phyloP scores from a whole-genome alignment of 2,113 vertebrate species.

The Apodemus speciosus region DNA sequence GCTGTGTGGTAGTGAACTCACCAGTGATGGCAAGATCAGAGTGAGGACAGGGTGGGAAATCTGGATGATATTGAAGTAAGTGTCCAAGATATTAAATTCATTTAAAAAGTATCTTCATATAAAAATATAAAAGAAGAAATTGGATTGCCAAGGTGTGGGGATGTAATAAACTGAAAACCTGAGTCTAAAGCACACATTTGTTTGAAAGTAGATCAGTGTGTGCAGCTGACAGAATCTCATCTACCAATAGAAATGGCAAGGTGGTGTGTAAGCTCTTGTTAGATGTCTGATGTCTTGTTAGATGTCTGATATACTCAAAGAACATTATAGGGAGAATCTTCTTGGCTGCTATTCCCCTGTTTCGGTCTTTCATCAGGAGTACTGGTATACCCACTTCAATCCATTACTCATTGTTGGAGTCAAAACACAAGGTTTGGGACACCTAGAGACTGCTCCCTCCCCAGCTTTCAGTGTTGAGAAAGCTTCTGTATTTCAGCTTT shows the following conservation, averaged over 20 bases:
- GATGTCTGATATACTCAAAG: not conserved
- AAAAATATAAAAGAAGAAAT: constrained; percentile 52
- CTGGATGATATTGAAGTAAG: constrained; percentile 58
- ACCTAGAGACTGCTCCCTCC: not conserved
- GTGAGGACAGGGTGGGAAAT: constrained; percentile 73
- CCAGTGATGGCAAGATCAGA: constrained; percentile 1
- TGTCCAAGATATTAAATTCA: constrained; percentile 60
- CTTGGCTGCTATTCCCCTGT: not conserved
- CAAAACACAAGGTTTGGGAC: not conserved
- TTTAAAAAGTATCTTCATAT: constrained; percentile 38
- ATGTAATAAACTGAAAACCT: constrained; percentile 48
- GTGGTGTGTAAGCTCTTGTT: constrained; percentile 47
- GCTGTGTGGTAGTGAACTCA: constrained; percentile 50
- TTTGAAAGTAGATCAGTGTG: constrained; percentile 31
- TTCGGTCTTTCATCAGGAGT: not conserved
- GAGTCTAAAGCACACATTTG: constrained; percentile 46
- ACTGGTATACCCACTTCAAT: not conserved
- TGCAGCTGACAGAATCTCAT: constrained; percentile 46
- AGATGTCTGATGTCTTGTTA: constrained; percentile 18
- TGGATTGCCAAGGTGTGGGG: constrained; percentile 54
- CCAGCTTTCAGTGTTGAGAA: not conserved
- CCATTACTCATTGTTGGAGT: not conserved
- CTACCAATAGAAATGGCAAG: constrained; percentile 39
- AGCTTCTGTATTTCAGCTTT: not conserved
- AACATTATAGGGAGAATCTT: constrained; percentile 5